These are phyloP conservation scores for Cyclura pinguis DNA, from an alignment of 2,797 vertebrate species.

Conservation along the genomic window DNA sequence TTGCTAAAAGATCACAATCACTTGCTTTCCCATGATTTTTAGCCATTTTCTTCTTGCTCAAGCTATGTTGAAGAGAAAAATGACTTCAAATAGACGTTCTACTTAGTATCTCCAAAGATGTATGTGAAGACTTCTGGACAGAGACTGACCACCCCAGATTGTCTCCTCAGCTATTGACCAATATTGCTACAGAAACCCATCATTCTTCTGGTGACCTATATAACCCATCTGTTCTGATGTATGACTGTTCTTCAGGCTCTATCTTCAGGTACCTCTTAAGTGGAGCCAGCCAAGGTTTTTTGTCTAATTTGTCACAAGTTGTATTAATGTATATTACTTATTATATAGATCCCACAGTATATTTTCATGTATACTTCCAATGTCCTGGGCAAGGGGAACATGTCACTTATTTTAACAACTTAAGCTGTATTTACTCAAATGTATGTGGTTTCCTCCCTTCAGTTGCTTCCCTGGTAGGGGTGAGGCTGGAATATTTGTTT, in stretches of 20 bases:
- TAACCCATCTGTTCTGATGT: background rate
- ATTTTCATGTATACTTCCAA: background rate
- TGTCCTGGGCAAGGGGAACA: background rate
- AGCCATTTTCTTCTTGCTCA: constrained; percentile 4
- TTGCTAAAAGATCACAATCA: background rate
- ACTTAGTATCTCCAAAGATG: background rate
- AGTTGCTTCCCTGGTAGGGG: background rate
- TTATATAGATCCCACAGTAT: background rate
- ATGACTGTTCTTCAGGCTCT: background rate
- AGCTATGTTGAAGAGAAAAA: constrained; percentile 1
- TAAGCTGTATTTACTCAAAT: background rate
- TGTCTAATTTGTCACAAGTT: background rate
- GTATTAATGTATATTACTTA: constrained; percentile 15
- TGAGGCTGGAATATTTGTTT: background rate
- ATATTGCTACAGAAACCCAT: no score
- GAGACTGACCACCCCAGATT: background rate
- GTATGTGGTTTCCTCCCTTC: background rate
- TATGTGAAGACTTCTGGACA: background rate
- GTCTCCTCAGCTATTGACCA: background rate
- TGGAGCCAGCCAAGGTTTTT: background rate
- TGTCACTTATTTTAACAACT: constrained; percentile 8
- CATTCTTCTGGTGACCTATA: background rate
- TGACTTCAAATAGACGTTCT: background rate
- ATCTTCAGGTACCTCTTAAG: background rate
- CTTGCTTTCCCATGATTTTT: background rate